Evolutionary conservation across 2,888 invertebrate genomes (phyloP).

Genomic region (Drosophila subsilvestris): DNA sequence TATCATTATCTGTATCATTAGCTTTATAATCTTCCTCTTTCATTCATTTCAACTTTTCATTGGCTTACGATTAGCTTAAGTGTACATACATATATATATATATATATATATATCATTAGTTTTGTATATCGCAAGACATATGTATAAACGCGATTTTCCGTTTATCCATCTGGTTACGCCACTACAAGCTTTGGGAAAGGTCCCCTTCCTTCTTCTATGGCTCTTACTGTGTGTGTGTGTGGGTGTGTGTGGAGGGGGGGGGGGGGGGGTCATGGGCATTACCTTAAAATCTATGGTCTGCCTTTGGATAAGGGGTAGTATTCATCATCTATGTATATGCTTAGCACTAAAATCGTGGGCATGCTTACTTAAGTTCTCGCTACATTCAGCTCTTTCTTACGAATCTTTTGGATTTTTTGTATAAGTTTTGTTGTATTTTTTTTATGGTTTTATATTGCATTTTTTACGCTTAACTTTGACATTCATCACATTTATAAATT

Average conservation of each 20-base stretch:
- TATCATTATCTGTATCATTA: conserved; percentile 47
- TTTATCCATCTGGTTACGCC: conserved; percentile 30
- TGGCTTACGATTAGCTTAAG: conserved; percentile 71
- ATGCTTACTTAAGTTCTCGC: conserved; percentile 70
- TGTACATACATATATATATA: conserved; percentile 62
- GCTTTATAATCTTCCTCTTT: conserved; percentile 57
- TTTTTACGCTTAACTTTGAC: conserved; percentile 77
- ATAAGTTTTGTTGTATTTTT: conserved; percentile 24
- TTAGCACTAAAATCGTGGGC: conserved; percentile 77
- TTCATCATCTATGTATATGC: conserved; percentile 49
- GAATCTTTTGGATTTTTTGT: conserved; percentile 39
- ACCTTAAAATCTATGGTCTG: conserved; percentile 70
- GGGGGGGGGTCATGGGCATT: conserved; percentile 37
- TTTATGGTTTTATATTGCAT: conserved; percentile 35
- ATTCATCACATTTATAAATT: conserved; percentile 80
- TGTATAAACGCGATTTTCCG: conserved; percentile 14
- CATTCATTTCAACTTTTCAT: conserved; percentile 67
- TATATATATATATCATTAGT: conserved; percentile 33
- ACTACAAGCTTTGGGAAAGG: conserved; percentile 62
- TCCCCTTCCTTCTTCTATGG: conserved; percentile 14
- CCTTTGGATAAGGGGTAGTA: conserved; percentile 22
- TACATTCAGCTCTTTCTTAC: conserved; percentile 69
- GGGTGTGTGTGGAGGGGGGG: conserved; percentile 16
- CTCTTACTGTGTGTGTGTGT: background rate
- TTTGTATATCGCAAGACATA: conserved; percentile 50